Evolutionary conservation across 2,113 vertebrate species (phyloP).

Genomic region (Plectropomus leopardus): DNA sequence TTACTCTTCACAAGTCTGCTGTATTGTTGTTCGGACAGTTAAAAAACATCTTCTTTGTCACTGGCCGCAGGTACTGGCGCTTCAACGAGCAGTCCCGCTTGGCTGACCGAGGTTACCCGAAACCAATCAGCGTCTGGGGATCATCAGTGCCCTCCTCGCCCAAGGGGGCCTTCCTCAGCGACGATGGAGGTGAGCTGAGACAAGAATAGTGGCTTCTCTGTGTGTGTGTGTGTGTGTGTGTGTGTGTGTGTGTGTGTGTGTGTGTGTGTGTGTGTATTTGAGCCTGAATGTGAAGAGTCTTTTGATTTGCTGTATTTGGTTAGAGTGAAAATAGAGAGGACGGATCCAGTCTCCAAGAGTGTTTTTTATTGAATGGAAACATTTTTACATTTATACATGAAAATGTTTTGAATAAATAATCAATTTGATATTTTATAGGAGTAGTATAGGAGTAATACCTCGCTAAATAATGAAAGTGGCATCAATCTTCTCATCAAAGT

Average conservation of each 20-base stretch:
- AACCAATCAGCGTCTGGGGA: conserved; percentile 93
- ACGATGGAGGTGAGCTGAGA: conserved; percentile 90
- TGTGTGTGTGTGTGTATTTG: conserved; percentile 28
- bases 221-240: conserved; percentile 1
- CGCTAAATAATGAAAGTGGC: neutral
- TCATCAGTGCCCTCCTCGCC: conserved; percentile 92
- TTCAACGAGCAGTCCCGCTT: conserved; percentile 92
- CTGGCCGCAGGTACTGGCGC: conserved; percentile 93
- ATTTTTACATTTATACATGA: neutral
- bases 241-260: conserved; percentile 3
- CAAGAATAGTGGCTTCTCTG: neutral
- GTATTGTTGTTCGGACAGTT: conserved; percentile 22
- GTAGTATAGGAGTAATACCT: too few species aligned
- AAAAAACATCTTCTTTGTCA: conserved; percentile 19
- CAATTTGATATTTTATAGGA: too few species aligned
- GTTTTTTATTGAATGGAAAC: neutral
- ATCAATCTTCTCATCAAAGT: neutral
- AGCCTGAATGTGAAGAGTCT: conserved; percentile 13
- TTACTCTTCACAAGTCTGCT: neutral
- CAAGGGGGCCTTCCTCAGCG: conserved; percentile 95
- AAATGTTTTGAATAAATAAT: neutral
- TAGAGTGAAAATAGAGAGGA: neutral
- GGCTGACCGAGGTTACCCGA: conserved; percentile 93
- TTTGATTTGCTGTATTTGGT: neutral
- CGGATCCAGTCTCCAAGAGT: neutral